Evolutionary conservation across 2,888 invertebrate genomes (phyloP), one percentile per base, ranked within the genome.

Genomic region (Pasiphila rectangulata): DNA sequence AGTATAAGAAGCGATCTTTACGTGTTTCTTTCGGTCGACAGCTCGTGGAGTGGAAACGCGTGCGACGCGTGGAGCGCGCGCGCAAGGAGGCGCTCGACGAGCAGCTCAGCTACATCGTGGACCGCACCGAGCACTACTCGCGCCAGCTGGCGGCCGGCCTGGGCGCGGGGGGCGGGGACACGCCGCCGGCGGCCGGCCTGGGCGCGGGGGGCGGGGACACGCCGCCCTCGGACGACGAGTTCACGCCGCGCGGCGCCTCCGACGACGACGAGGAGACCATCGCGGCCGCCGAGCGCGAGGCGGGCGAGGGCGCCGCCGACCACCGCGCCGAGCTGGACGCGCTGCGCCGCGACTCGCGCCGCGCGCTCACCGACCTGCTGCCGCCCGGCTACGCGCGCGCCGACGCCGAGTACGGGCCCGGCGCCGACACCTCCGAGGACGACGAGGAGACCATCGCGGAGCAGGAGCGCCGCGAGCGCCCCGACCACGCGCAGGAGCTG

Each of bases 91-190:
- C 98, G 0, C 89, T 99, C 46, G 98, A 99, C 90, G 95, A 98
- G 72, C 99, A 99, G 83, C 91, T 99, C 51, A 96, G 96, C 80
- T 98, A 98, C 78, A 98, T 99, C 72, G 98, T 99, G 48, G 98
- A 98, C 83, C 97, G 98, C 85, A 98, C 99, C 0, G 99, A 99
- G 83, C 97, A 97, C 74, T 98, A 98, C 90, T 98, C 98, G 21
- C 94, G 95, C 17, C 93, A 95, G 85, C 86, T 97, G 48, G 96
- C 96, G 2, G 96, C 96, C 80, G 95, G 95, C 57, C 93, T 96
- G 90, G 61, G 54, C 49, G 39, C 7, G 4, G 38, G 46, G 37
- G 19, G 38, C 27, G 30, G 61, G 54, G 52, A 53, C 62, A 56
- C 69, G 50, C 71, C 75, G 55, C 71, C 73, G 59, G 75, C 79